Evolutionary conservation across 2,888 invertebrate species (phyloP).

Genomic region (Lasioglossum marginatum): DNA sequence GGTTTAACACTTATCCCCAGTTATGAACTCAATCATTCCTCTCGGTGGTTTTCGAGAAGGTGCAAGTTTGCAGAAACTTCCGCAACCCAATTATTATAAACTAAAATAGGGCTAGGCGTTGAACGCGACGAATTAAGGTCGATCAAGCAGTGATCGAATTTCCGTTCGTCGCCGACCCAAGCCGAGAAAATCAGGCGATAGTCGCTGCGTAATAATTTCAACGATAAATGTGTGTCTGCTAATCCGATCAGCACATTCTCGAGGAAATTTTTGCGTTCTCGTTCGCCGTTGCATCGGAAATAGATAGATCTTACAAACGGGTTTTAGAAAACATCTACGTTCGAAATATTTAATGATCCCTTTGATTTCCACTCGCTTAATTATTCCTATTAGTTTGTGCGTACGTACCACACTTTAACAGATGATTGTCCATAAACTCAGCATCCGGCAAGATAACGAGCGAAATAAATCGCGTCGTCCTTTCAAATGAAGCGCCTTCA

Average conservation of each 20-base stretch:
- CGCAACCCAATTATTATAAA: neutral
- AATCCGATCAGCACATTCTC: constrained; percentile 60
- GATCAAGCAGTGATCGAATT: constrained; percentile 1
- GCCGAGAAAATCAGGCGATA: constrained; percentile 23
- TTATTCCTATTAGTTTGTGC: too few species aligned
- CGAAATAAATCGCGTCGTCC: neutral
- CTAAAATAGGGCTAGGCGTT: neutral
- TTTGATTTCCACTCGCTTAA: neutral
- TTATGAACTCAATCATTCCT: neutral
- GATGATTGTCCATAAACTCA: neutral
- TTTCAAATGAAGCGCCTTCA: neutral
- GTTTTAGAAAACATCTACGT: neutral
- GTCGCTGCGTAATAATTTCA: constrained; percentile 51
- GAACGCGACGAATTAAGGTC: neutral
- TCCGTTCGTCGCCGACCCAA: constrained; percentile 5
- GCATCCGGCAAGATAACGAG: neutral
- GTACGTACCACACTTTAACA: neutral
- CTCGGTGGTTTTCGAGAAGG: neutral
- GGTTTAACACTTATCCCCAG: neutral
- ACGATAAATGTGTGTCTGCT: constrained; percentile 60
- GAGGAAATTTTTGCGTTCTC: constrained; percentile 37
- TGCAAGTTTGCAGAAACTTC: neutral
- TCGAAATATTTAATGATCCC: neutral
- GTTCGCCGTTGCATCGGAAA: constrained; percentile 16
- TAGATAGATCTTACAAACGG: neutral